Evolutionary conservation across 2,113 vertebrate species (phyloP), one percentile per base, ranked within the genome.

Genomic region (Indicator indicator): DNA sequence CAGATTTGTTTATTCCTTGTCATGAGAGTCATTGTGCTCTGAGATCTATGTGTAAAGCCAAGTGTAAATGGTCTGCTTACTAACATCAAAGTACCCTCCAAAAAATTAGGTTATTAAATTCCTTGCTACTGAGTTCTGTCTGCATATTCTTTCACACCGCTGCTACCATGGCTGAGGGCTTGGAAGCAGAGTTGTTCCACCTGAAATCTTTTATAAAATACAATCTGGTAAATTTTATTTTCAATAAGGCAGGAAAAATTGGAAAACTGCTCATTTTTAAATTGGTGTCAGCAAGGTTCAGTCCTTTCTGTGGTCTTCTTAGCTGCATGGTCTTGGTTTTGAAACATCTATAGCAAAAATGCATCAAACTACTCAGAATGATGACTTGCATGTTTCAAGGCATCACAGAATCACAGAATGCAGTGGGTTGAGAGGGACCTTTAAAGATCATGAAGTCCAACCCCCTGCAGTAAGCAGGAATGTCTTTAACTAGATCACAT

Each of bases 41-140:
- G 85, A 95, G 69, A 93, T 94, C 46, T 89, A 40, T 75, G 87
- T 87, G 81, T 86, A 94, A 88, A 95, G 30, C 21, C 21, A 85
- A 95, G 90, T 56, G 16, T 71, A 86, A 90, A 59, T 62, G 83
- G 88, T 90, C 94, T 97, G 77, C 91, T 97, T 95, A 55, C 60
- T 88, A 86, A 86, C 83, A 88, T 89, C 83, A 71, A 95, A 96
- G 42, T 71, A 27, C 64, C 89, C 50, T 16, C 50, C 12, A 88
- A 90, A 94, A 72, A 95, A 65, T 9, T 46, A 68, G 20, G 40
- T 52, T 88, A 77, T 90, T 94, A 87, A 74, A 92, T 94, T 93
- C 89, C 81, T 85, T 88, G 42, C 32, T 83, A 63, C 88, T 94
- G 90, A 96, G 92, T 93, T 94, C 59, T 88, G 6, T 80, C 28